Base-by-base conservation (phyloP, 2,113 vertebrate species). In the Syngnathus typhle region DNA sequence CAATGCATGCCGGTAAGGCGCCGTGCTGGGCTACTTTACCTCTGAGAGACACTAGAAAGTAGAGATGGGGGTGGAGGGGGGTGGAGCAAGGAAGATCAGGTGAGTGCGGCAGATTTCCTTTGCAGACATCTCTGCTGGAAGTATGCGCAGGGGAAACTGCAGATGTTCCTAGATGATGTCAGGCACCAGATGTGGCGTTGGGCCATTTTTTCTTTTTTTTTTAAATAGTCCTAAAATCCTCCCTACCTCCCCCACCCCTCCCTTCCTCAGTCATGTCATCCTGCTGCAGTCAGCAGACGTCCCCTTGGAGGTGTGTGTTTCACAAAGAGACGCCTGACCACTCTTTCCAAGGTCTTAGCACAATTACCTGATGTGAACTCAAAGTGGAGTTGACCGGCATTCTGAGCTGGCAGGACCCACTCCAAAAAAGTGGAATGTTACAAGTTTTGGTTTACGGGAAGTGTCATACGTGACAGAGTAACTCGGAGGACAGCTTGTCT, bases 41-140 rank as follows among this genome's bases (percentile, higher is more conserved):
- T 78, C 68, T 55, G 81, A 82, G 78, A 85, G 82, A 84, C 76
- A 84, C 81, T 84, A 85, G 70, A 71, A 80, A 72, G 79, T 58
- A 76, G 73, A 73, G 79, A 84, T 46, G 71, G 74, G 58, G 32
- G 70, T 74, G 78, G 72, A 71, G 75, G 77, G 79, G 61, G 82
- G 79, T 80, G 83, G 84, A 85, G 79, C 84, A 88, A 85, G 83
- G 76, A 89, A 88, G 80, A 88, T 92, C 89, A 92, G 90, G 89
- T 90, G 88, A 92, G 91, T 92, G 91, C 90, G 88, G 90, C 89
- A 91, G 79, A 89, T 27, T 88, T 81, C 78, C 81, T 87, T 64
- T 75, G 77, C 87, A 79, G 81, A 76, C 82, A 76, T 83, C 82
- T 81, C 82, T 80, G 85, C 87, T 80, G 71, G 84, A 78, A 78